Base-by-base conservation (phyloP, 2,113 vertebrate genomes). In the Hydrolagus affinis region DNA sequence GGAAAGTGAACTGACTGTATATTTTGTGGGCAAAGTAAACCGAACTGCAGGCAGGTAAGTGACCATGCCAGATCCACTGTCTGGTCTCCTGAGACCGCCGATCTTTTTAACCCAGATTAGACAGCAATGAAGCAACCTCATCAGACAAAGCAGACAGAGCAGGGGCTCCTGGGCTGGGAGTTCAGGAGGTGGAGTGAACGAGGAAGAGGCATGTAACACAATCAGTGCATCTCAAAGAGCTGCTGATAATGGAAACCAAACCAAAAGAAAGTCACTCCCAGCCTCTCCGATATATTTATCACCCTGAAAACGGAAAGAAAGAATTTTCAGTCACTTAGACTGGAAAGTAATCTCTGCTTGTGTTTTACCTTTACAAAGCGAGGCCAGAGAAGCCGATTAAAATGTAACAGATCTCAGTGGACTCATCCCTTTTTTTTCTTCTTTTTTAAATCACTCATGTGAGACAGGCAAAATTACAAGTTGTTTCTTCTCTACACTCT, bases 31-130 rank as follows among this genome's bases (percentile, higher is more conserved):
- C 21, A 60, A 83, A 83, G 23, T 68, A 15, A 66, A 8, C 30
- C 64, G 77, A 66, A 83, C 59, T 30, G 77, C 64, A 17, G 66
- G 60, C 2, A 8, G 66, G 60, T 64, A 30, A 10, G 66, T 28
- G 64, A 12, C 8, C 9, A 28, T 25, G 32, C 62, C 15, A 21
- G 78, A 23, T 66, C 78, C 25, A 8, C 59, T 30, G 44, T 44
- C 30, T 66, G 78, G 62, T 83, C 78, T 83, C 78, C 62, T 11
- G 78, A 83, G 78, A 17, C 23, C 17, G 30, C 14, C 21, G 14
- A 8, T 57, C 28, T 59, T 83, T 68, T 83, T 68, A 83, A 66
- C 60, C 78, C 78, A 83, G 78, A 83, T 66, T 83, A 83, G 78
- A 68, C 64, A 32, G 78, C 60, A 17, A 74, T 44, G 72, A 32